Evolutionary conservation across 2,888 invertebrate genomes (phyloP).

Genomic region (Nemotelus pantherinus): DNA sequence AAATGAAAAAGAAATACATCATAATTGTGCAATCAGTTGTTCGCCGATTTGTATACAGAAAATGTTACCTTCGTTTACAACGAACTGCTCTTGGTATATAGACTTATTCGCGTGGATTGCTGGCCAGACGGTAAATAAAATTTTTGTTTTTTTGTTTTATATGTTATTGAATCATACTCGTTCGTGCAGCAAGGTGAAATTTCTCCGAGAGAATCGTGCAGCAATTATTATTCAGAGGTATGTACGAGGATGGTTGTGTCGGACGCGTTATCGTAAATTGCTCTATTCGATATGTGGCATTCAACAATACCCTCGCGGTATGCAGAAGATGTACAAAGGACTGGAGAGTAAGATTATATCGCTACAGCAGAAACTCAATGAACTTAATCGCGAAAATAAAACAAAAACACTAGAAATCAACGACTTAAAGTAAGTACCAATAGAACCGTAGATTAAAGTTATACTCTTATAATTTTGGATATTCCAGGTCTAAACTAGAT

Average conservation of each 20-base stretch:
- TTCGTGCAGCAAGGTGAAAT: slow-evolving; percentile 69
- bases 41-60: slow-evolving; percentile 81
- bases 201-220: slow-evolving; percentile 76
- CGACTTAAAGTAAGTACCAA: slow-evolving; percentile 71
- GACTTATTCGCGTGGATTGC: slow-evolving; percentile 79
- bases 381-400: slow-evolving; percentile 75
- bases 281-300: slow-evolving; percentile 72
- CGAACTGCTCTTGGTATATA: slow-evolving; percentile 78
- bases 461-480: neutral
- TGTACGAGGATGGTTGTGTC: slow-evolving; percentile 83
- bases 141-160: slow-evolving; percentile 18
- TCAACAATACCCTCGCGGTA: slow-evolving; percentile 80
- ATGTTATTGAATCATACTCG: slow-evolving; percentile 25
- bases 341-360: slow-evolving; percentile 98
- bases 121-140: slow-evolving; percentile 76
- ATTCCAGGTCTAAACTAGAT: slow-evolving; percentile 71
- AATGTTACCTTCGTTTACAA: slow-evolving; percentile 75
- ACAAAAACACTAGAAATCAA: slow-evolving; percentile 72
- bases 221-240: slow-evolving; percentile 84
- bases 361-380: slow-evolving; percentile 89
- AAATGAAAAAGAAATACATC: slow-evolving; percentile 85
- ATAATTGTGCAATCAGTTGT: slow-evolving; percentile 93
- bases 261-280: slow-evolving; percentile 73
- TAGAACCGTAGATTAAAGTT: slow-evolving; percentile 46
- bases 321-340: slow-evolving; percentile 82